Percentiles rank a stretch among this genome's conserved stretches.
Evolutionary conservation across 2,888 invertebrate species (phyloP).

Genomic region (Troides oblongomaculatus): DNA sequence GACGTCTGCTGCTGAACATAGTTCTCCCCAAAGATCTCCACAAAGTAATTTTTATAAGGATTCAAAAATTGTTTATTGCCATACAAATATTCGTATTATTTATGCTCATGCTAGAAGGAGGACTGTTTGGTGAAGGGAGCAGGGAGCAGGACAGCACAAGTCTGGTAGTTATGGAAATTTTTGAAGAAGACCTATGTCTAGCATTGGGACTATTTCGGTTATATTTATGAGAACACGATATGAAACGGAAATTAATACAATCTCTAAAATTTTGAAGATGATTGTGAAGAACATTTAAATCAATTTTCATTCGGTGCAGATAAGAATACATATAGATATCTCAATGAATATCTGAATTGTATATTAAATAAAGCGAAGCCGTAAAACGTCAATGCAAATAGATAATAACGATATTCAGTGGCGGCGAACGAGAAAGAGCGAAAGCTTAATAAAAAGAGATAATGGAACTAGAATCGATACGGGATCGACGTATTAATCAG

Average conservation of each 20-base stretch:
- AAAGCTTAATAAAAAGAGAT: constrained; percentile 59
- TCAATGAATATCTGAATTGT: not conserved
- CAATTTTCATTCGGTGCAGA: not conserved
- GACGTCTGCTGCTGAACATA: no score
- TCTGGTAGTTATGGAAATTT: not conserved
- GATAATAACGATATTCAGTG: constrained; percentile 60
- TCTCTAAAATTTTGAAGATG: not conserved
- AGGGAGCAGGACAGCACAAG: no score
- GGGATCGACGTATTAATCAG: constrained; percentile 66
- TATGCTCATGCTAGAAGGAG: no score
- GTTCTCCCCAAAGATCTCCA: no score
- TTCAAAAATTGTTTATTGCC: no score
- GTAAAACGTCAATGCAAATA: constrained; percentile 29
- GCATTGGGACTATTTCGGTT: not conserved
- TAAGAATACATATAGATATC: not conserved
- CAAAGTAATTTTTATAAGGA: no score
- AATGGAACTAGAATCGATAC: constrained; percentile 65
- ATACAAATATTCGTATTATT: no score
- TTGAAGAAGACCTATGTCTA: not conserved
- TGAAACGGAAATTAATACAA: not conserved
- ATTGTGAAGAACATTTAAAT: not conserved
- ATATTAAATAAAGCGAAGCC: not conserved
- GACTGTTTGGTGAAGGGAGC: no score
- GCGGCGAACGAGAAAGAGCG: constrained; percentile 55
- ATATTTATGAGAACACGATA: not conserved